Percentiles rank a stretch among this genome's conserved stretches.
These are phyloP conservation scores for Anoncus sp. DNA, from an alignment of 2,888 invertebrate genomes.

Conservation along the genomic window DNA sequence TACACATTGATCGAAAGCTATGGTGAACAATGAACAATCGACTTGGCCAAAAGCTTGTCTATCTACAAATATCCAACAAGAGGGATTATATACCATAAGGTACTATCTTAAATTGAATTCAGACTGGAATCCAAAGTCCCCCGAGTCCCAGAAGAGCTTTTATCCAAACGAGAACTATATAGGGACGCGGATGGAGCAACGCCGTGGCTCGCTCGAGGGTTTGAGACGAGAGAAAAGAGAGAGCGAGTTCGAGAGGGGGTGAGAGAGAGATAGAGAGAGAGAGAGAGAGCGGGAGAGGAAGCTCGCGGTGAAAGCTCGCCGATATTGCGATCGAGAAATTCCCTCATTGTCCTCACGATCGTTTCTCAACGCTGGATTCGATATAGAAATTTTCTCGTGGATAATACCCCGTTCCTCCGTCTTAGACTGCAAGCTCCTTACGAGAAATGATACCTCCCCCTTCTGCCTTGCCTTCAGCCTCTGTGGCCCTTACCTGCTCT, in stretches of 20 bases:
- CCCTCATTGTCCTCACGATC: slow-evolving; percentile 66
- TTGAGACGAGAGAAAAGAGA: slow-evolving; percentile 20
- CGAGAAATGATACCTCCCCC: slow-evolving; percentile 57
- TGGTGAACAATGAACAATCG: slow-evolving; percentile 47
- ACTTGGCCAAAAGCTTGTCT: slow-evolving; percentile 49
- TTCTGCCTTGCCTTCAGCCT: slow-evolving; percentile 22
- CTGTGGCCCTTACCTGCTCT: slow-evolving; percentile 27
- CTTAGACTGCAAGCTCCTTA: slow-evolving; percentile 67
- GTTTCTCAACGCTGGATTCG: slow-evolving; percentile 66
- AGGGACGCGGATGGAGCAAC: slow-evolving; percentile 53
- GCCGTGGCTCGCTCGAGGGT: slow-evolving; percentile 27
- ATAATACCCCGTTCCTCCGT: slow-evolving; percentile 63
- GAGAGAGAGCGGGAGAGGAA: slow-evolving; percentile 21
- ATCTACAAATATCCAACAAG: slow-evolving; percentile 62
- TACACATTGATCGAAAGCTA: slow-evolving; percentile 25
- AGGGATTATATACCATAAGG: slow-evolving; percentile 60
- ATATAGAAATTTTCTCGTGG: slow-evolving; percentile 68
- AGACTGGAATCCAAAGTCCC: slow-evolving; percentile 64
- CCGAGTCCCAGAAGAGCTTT: slow-evolving; percentile 61
- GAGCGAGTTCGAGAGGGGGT: slow-evolving; percentile 15
- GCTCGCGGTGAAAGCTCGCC: slow-evolving; percentile 61
- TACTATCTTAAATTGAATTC: slow-evolving; percentile 65
- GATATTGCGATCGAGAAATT: slow-evolving; percentile 67
- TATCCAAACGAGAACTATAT: slow-evolving; percentile 64
- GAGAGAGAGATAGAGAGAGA: slow-evolving; percentile 19